These are phyloP conservation scores for Noctua pronuba DNA, from an alignment of 2,888 invertebrate species.

Conservation along the genomic window DNA sequence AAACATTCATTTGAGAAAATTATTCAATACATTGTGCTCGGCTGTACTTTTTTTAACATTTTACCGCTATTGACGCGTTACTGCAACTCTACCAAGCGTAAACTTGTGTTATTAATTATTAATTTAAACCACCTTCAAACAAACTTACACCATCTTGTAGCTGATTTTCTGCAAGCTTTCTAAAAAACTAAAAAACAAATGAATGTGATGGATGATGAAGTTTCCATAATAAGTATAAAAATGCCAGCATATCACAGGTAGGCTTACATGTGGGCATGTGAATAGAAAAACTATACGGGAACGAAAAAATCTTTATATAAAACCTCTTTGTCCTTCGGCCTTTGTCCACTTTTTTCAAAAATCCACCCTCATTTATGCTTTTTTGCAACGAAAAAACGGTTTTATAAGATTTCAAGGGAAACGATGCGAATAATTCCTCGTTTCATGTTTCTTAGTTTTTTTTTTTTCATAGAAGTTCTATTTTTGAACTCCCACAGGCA, in stretches of 20 bases:
- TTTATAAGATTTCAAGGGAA: conserved; percentile 88
- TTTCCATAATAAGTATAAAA: conserved; percentile 53
- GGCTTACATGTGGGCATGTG: conserved; percentile 68
- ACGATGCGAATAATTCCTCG: conserved; percentile 90
- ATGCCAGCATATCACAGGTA: conserved; percentile 68
- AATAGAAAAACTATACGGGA: conserved; percentile 81
- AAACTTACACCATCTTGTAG: not conserved
- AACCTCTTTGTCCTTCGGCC: conserved; percentile 83
- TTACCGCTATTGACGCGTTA: not conserved
- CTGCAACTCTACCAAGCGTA: not conserved
- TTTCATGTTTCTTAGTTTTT: conserved; percentile 88
- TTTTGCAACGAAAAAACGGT: conserved; percentile 88
- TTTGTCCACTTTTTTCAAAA: conserved; percentile 87
- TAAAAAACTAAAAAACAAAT: conserved; percentile 23
- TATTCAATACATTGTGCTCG: conserved; percentile 58
- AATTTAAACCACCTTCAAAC: not conserved
- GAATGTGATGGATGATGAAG: conserved; percentile 49
- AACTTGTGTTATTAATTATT: not conserved
- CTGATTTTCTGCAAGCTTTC: not conserved
- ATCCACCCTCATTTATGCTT: conserved; percentile 86
- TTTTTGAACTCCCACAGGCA: conserved; percentile 86
- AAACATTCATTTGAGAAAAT: not conserved
- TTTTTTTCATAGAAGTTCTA: conserved; percentile 75
- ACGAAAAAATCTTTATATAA: conserved; percentile 84
- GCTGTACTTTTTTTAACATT: conserved; percentile 24